Percentiles rank a stretch among this genome's conserved stretches.
These are phyloP conservation scores for Syrmaticus mikado DNA, from an alignment of 2,113 vertebrate species.

Conservation along the genomic window DNA sequence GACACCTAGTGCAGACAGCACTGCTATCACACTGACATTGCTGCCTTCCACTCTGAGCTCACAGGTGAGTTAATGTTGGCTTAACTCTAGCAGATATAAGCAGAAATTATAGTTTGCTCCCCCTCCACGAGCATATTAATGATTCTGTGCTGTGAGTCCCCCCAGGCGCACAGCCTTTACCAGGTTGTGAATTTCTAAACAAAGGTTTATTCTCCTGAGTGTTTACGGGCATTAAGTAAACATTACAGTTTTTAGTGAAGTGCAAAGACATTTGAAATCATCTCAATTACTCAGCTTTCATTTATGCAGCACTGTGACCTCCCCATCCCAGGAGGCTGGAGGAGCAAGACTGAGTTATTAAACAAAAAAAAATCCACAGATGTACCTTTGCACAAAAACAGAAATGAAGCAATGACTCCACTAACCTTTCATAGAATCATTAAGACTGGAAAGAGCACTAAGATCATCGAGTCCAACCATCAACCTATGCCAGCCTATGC, in stretches of 20 bases:
- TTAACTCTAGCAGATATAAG: slow-evolving; percentile 12
- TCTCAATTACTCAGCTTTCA: slow-evolving; percentile 36
- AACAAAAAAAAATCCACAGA: slow-evolving; percentile 1
- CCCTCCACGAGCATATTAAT: neutral
- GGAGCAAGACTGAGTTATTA: slow-evolving; percentile 34
- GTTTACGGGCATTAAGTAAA: slow-evolving; percentile 47
- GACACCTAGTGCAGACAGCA: neutral
- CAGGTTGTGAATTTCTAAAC: slow-evolving; percentile 43
- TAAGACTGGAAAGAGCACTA: too few relatives aligned
- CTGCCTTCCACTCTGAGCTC: neutral
- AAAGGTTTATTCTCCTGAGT: neutral
- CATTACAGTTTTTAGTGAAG: slow-evolving; percentile 37
- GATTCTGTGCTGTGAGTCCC: neutral
- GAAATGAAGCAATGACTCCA: neutral
- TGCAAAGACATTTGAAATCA: slow-evolving; percentile 15
- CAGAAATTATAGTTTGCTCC: neutral
- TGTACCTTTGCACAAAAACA: neutral
- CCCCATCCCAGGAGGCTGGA: slow-evolving; percentile 4
- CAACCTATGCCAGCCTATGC: too few relatives aligned
- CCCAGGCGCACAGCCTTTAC: neutral
- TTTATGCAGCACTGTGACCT: slow-evolving; percentile 16
- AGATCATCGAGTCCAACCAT: too few relatives aligned
- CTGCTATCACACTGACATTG: neutral
- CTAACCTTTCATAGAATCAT: neutral
- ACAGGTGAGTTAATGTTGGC: neutral